Conservation (phyloP, 2,113 vertebrate genomes). For the Apodemus speciosus region DNA sequence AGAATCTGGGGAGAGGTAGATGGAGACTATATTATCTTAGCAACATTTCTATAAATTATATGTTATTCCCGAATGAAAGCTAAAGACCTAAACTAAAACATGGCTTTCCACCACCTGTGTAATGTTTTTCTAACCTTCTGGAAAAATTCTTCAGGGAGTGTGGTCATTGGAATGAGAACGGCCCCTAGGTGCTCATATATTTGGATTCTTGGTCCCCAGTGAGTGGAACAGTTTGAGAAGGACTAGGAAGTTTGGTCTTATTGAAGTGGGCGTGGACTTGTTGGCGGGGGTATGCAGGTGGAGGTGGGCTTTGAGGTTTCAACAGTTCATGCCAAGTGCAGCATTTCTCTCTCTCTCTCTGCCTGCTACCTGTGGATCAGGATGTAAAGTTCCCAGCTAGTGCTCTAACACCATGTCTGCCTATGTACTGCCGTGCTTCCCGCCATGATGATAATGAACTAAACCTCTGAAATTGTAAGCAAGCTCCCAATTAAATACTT, state of each 20-base stretch:
- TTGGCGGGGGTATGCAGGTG: neutral
- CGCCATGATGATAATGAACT: neutral
- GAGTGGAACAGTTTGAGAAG: neutral
- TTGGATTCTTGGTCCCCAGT: neutral
- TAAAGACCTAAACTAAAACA: neutral
- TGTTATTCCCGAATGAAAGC: conserved; percentile 9
- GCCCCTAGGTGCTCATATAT: neutral
- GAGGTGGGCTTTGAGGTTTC: neutral
- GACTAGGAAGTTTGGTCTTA: too few species aligned
- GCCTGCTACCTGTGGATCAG: neutral
- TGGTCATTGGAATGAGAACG: neutral
- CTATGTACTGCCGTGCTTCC: too few species aligned
- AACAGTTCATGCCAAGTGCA: neutral
- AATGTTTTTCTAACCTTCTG: neutral
- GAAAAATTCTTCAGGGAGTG: neutral
- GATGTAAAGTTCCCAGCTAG: neutral
- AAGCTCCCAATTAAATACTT: neutral
- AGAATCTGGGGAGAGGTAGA: neutral
- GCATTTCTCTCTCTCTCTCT: neutral
- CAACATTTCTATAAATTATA: conserved; percentile 16
- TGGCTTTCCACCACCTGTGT: neutral
- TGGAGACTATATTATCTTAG: neutral
- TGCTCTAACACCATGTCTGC: neutral
- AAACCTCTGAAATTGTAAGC: neutral
- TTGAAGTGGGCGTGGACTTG: neutral